These are phyloP conservation scores for Acestrorhynchus altus DNA, from an alignment of 2,797 vertebrate species.

Conservation along the genomic window DNA sequence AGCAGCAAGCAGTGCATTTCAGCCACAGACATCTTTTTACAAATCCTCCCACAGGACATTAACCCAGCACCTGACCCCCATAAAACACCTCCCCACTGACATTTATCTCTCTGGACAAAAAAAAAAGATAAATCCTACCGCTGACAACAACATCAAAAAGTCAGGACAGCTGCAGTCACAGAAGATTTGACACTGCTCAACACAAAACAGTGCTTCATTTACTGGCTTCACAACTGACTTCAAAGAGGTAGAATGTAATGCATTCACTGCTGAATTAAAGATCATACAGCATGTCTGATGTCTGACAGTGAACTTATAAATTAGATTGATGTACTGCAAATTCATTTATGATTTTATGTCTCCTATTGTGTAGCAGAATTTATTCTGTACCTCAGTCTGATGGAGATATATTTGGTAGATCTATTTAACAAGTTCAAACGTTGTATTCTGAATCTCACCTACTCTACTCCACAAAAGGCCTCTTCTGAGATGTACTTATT, in stretches of 20 bases:
- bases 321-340: not conserved
- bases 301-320: not conserved
- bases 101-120: constrained; percentile 68
- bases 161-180: constrained; percentile 56
- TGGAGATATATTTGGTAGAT: too few species aligned
- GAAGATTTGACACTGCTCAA: constrained; percentile 1
- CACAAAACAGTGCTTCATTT: not conserved
- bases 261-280: not conserved
- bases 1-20: constrained; percentile 56
- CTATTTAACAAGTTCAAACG: too few species aligned
- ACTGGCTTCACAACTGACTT: constrained; percentile 3
- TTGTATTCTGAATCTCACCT: too few species aligned
- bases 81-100: constrained; percentile 72
- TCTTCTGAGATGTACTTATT: too few species aligned
- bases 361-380: too few species aligned
- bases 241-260: not conserved
- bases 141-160: constrained; percentile 31
- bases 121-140: constrained; percentile 64
- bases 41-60: constrained; percentile 62
- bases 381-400: too few species aligned
- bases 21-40: constrained; percentile 39
- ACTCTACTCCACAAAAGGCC: too few species aligned
- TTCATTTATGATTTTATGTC: not conserved
- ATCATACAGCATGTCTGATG: not conserved
- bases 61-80: constrained; percentile 75